Conservation (phyloP, 1,140 invertebrate species). For the Aphis gossypii region DNA sequence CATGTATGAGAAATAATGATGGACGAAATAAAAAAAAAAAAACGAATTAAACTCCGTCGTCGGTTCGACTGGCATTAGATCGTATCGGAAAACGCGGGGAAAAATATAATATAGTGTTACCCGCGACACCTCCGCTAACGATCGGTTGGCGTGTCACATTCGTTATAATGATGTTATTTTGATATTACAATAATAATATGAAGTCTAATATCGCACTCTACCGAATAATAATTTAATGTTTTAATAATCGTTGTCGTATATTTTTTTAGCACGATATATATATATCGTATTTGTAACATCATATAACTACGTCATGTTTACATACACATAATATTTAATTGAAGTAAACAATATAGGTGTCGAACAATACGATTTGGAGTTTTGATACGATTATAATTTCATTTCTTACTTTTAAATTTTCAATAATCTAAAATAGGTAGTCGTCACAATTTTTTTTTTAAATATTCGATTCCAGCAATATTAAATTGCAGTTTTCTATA, state of each 20-base stretch:
- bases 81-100: not conserved
- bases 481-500: no score
- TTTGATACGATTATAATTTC: no score
- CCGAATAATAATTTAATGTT: not conserved
- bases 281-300: no score
- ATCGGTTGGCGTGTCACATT: slow-evolving; percentile 33
- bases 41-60: slow-evolving; percentile 10
- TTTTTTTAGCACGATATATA: not conserved
- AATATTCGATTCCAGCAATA: no score
- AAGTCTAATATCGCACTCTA: not conserved
- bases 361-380: no score
- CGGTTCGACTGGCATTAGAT: not conserved
- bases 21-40: not conserved
- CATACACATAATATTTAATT: not conserved
- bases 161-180: not conserved
- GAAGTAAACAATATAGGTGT: no score
- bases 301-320: not conserved
- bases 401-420: no score
- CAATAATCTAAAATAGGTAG: no score
- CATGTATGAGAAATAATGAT: not conserved
- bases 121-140: slow-evolving; percentile 44
- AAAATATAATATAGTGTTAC: not conserved
- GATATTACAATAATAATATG: not conserved
- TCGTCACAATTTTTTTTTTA: no score
- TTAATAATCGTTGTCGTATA: not conserved